phyloP scores from a whole-genome alignment of 2,113 vertebrate genomes.

The Strigops habroptila region DNA sequence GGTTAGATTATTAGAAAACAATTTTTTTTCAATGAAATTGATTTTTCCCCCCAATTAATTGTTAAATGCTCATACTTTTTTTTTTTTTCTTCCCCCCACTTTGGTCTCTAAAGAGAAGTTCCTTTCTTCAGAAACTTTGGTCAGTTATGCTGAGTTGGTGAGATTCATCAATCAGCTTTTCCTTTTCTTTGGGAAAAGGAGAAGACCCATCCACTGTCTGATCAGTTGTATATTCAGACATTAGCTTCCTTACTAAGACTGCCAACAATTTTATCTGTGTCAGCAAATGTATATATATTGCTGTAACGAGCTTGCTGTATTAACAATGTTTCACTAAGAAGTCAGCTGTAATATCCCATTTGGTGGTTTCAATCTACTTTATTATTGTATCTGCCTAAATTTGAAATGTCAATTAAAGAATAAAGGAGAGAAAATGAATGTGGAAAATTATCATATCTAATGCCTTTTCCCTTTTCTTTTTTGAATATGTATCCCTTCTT shows the following conservation, averaged over 20 bases:
- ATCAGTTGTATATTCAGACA: neutral
- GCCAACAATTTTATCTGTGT: neutral
- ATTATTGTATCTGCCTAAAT: neutral
- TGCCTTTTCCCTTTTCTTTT: neutral
- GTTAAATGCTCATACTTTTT: neutral
- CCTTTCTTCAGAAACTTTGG: neutral
- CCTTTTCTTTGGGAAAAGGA: neutral
- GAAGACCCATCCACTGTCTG: neutral
- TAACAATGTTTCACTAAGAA: neutral
- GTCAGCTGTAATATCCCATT: neutral
- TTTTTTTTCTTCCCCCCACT: neutral
- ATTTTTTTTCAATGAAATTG: neutral
- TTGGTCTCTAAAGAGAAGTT: neutral
- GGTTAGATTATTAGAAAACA: neutral
- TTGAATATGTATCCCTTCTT: neutral
- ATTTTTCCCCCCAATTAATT: neutral
- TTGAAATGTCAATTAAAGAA: neutral
- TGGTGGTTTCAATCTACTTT: neutral
- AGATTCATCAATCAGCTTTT: neutral
- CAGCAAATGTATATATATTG: neutral
- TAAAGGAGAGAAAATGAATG: neutral
- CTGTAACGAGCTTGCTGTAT: neutral
- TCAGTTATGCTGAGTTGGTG: neutral
- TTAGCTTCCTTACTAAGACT: neutral
- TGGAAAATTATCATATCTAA: neutral